Base-by-base conservation (phyloP, 1,140 invertebrate genomes). In the Ceratina japonica region DNA sequence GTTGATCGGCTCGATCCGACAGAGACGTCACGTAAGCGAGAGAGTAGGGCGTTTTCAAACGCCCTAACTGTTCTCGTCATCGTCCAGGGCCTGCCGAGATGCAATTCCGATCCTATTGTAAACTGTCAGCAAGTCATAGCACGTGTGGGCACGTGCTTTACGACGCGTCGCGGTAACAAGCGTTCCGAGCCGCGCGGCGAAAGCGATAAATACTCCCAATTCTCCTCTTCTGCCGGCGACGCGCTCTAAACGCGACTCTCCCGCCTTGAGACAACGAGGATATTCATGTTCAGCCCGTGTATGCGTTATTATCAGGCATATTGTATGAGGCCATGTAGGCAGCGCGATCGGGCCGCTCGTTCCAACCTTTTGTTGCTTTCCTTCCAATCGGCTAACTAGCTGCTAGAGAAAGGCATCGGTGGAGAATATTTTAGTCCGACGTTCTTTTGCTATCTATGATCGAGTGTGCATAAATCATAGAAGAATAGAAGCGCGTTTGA, bases 151-250 rank as follows among this genome's bases (percentile, higher is more conserved):
- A 10, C 18, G 44, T 77, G 63, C 24, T 85, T 85, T 85, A 83
- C 69, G 81, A 74, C 15, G 59, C 54, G 70, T 80, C 69, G 56
- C 22, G 20, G 51, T 80, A 85, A 85, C 73, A 59, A 85, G 64
- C 73, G 37, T 80, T 80, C 73, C 51, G 20, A 84, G 56, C 27
- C 27, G n/a, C 31, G 16, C 54, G 49, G 2, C 24, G 73, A 76
- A 70, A 83, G 56, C 81, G 73, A 84, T 80, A 80, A 84, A 83
- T 80, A 76, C 72, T 44, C 37, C 37, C 37, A 44, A 27, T n/a
- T 13, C 49, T n/a, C 20, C n/a, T 2, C 37, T 44, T 44, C 37
- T 44, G 37, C 37, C 37, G 37, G 37, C 37, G 27, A 2, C 27
- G 27, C 27, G 37, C 37, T 44, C 37, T 44, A 44, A 44, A 44